Percentiles rank a stretch among this genome's conserved stretches.
Evolutionary conservation across 2,797 vertebrate species (phyloP).

Genomic region (Bothrops alternatus): DNA sequence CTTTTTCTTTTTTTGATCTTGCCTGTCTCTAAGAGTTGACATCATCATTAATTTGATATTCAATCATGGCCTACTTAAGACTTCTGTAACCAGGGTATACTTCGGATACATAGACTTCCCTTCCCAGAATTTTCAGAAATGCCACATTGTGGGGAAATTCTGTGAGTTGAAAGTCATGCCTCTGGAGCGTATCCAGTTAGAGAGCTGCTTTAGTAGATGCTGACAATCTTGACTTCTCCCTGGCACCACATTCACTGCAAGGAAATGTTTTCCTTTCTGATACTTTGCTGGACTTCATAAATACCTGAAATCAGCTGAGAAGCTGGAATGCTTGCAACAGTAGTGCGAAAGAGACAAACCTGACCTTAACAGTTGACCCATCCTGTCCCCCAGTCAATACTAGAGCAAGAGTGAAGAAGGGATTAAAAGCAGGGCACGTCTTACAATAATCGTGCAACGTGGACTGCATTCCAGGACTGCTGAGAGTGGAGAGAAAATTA

Average conservation of each 20-base stretch:
- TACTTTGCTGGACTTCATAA: neutral
- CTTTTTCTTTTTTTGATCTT: neutral
- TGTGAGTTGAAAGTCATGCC: neutral
- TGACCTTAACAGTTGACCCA: constrained; percentile 25
- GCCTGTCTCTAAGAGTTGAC: neutral
- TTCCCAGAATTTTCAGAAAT: neutral
- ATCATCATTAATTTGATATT: neutral
- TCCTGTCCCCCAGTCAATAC: constrained; percentile 37
- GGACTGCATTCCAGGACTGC: constrained; percentile 46
- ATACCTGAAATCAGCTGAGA: neutral
- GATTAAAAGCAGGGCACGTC: constrained; percentile 54
- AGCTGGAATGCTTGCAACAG: neutral
- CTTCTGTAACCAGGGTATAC: neutral
- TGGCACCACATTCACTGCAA: neutral
- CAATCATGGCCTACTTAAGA: neutral
- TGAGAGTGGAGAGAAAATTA: constrained; percentile 10
- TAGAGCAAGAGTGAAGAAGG: constrained; percentile 50
- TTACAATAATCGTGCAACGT: constrained; percentile 55
- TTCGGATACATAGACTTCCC: neutral
- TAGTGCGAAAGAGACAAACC: constrained; percentile 15
- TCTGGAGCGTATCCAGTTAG: neutral
- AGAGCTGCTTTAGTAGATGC: neutral
- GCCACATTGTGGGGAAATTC: neutral
- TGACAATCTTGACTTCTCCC: neutral
- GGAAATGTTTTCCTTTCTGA: neutral